Evolutionary conservation across 37 sponge, comb jelly and placozoan species (phyloP).

Genomic region (Theonella swinhoei): DNA sequence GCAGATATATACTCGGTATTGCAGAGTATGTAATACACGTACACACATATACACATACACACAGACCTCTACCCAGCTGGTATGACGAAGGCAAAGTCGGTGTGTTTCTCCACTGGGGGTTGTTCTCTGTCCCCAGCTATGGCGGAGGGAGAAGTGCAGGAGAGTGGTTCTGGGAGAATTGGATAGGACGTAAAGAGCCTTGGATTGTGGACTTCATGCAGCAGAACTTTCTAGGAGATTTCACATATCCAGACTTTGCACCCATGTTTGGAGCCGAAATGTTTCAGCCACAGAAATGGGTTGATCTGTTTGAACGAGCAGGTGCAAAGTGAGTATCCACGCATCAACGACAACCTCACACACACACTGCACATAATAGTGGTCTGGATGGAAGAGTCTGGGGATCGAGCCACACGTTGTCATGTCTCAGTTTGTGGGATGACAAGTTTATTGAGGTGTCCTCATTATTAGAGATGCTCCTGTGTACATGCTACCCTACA

Average conservation of each 20-base stretch:
- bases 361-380: background rate
- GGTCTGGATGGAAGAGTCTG: no score
- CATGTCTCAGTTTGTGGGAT: no score
- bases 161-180: slow-evolving; percentile 83
- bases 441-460: background rate
- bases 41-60: no score
- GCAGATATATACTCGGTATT: background rate
- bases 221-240: slow-evolving; percentile 59
- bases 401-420: no score
- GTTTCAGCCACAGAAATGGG: slow-evolving; percentile 79
- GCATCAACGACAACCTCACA: background rate
- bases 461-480: no score
- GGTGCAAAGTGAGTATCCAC: slow-evolving; percentile 60
- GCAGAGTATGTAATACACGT: no score
- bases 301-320: slow-evolving; percentile 41
- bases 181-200: slow-evolving; percentile 43
- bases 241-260: slow-evolving; percentile 77
- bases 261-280: slow-evolving; percentile 76
- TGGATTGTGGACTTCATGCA: slow-evolving; percentile 66
- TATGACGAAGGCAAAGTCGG: slow-evolving; percentile 79
- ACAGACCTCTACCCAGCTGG: slow-evolving; percentile 70
- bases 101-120: slow-evolving; percentile 78
- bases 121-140: slow-evolving; percentile 76
- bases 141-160: slow-evolving; percentile 6
- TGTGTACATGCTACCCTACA: no score